Evolutionary conservation across 1,140 invertebrate species (phyloP), one percentile per base, ranked within the genome.

Genomic region (Saccostrea echinata): DNA sequence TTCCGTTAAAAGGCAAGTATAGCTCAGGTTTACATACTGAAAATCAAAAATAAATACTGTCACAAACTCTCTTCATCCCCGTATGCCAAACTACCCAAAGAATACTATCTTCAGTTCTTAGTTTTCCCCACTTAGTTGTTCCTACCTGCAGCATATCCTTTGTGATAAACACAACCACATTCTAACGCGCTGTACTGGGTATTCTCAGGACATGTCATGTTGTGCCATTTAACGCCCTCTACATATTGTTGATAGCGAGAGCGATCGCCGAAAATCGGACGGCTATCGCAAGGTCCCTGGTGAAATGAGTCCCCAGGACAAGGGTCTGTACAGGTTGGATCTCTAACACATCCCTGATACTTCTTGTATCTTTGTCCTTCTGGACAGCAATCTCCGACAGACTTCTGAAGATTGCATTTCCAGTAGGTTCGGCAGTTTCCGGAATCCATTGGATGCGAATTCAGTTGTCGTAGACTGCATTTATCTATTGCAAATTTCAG

Each of bases 361-460:
- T 82, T 76, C 80, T 35, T 80, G 84, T 89, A 89, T 4, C 81
- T 52, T 18, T 87, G 86, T 12, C 88, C 88, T 11, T 84, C 57
- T 2, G 88, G 88, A 85, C 88, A 89, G 24, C 88, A 89, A 83
- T 80, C 81, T 1, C 81, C 85, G 16, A 84, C 71, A 0, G 88
- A 89, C 52, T 85, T 89, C 24, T 86, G 85, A 57, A 89, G 53
- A 33, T 87, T 87, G 64, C 88, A 89, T 64, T 89, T 86, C 88
- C 88, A 89, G 68, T 86, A 80, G 1, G 85, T 82, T 18, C 86
- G 82, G 9, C 85, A 86, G 52, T 71, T 89, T 51, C 68, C 68
- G 27, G 68, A 76, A 76, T 76, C 68, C 68, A 76, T 76, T 30
- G 68, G 68, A 33, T 76, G 68, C 9, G 68, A 76, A 30, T 30